Evolutionary conservation across 2,888 invertebrate genomes (phyloP), one percentile per base, ranked within the genome.

Genomic region (Carabus problematicus): DNA sequence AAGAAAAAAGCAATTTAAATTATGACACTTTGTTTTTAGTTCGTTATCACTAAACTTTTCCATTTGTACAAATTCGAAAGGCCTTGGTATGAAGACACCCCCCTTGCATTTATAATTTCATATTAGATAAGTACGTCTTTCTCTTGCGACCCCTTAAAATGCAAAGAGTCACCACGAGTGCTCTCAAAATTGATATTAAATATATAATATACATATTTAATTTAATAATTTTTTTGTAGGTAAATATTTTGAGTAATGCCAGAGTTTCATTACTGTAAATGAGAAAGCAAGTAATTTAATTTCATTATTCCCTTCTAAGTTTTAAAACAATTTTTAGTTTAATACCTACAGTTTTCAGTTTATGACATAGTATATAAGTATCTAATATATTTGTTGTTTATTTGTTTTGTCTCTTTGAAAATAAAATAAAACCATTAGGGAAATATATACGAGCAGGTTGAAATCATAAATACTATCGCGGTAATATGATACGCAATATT

Each of bases 1-100:
- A n/a, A 67, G 60, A 54, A 67, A 64, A 45, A 59, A 52, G 60
- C 67, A 67, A 67, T 67, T 67, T 67, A 60, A 49, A 67, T 67
- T 67, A 67, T 67, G 67, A 29, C 8, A n/a, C n/a, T n/a, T 47
- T 60, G 39, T 58, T 47, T n/a, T n/a, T n/a, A n/a, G 45, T 55
- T 66, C 45, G 66, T 67, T 67, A 67, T 67, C 67, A 39, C 11
- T 19, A 42, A 60, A 67, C 52, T 66, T 66, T 66, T 66, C 58
- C 66, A 59, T 67, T 67, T 60, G 60, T 43, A 9, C 39, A 7
- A 45, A 42, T 42, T 11, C 9, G 52, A 60, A 60, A 60, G 49
- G 60, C 54, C 67, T 8, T 8, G 16, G 43, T n/a, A n/a, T n/a
- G n/a, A n/a, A n/a, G n/a, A n/a, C 64, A 43, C 42, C 18, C 3